phyloP scores from a whole-genome alignment of 2,113 vertebrate genomes.

The Pachycephala philippinensis region DNA sequence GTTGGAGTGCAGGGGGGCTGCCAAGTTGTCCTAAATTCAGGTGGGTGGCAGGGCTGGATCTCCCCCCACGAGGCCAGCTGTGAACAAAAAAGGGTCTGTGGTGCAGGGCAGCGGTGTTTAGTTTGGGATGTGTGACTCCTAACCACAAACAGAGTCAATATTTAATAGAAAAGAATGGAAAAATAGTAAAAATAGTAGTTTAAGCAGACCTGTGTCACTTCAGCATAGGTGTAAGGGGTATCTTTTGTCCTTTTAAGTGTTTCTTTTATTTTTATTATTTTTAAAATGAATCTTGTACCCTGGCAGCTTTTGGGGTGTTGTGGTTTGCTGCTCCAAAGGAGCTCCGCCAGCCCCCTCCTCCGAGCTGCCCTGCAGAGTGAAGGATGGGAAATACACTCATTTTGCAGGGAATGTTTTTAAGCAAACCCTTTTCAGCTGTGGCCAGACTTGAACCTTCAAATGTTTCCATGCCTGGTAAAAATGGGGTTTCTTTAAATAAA shows the following conservation, averaged over 20 bases:
- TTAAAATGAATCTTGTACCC: background rate
- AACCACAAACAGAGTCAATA: conserved; percentile 34
- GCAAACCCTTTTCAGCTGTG: background rate
- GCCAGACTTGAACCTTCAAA: background rate
- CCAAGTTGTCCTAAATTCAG: background rate
- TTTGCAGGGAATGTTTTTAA: background rate
- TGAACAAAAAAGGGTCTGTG: conserved; percentile 17
- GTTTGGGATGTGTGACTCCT: conserved; percentile 19
- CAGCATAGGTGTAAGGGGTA: background rate
- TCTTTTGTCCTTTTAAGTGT: background rate
- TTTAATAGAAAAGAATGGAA: conserved; percentile 36
- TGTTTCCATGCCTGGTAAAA: background rate
- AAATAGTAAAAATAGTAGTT: conserved; percentile 11
- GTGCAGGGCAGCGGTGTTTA: conserved; percentile 9
- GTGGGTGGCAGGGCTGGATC: background rate
- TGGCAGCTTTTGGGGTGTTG: background rate
- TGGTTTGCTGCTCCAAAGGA: background rate
- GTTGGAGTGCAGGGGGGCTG: background rate
- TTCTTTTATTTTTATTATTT: background rate
- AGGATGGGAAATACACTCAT: background rate
- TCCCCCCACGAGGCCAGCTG: background rate
- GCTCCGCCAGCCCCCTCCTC: background rate
- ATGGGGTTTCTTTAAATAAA: background rate
- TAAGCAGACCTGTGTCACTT: background rate
- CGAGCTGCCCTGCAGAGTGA: background rate